These are phyloP conservation scores for Oryzias celebensis DNA, from an alignment of 2,113 vertebrate genomes.

Conservation along the genomic window DNA sequence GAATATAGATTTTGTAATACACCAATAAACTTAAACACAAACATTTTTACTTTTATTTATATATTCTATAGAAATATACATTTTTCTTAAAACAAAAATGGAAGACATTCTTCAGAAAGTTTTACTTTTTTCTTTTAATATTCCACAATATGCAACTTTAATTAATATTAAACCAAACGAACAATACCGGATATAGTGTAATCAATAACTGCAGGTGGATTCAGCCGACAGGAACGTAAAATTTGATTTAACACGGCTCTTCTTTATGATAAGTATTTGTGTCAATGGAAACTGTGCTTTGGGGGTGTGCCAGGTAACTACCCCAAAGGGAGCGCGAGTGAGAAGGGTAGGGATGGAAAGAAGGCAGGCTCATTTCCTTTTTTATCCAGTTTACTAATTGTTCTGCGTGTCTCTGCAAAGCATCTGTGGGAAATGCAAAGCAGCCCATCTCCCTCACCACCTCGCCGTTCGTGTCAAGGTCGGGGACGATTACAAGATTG, in stretches of 20 bases:
- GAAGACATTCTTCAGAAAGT: neutral
- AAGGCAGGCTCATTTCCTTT: constrained; percentile 36
- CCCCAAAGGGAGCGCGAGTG: constrained; percentile 16
- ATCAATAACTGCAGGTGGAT: constrained; percentile 1
- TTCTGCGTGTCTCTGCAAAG: constrained; percentile 51
- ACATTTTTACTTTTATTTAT: too few relatives aligned
- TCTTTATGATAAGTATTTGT: constrained; percentile 78
- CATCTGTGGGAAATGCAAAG: constrained; percentile 63
- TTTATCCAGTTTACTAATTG: constrained; percentile 75
- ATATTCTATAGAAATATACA: too few relatives aligned
- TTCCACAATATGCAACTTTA: neutral
- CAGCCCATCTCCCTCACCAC: constrained; percentile 34
- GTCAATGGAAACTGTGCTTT: constrained; percentile 32
- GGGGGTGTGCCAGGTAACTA: constrained; percentile 44
- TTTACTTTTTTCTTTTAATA: neutral
- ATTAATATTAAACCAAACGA: neutral
- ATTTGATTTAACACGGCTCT: constrained; percentile 69
- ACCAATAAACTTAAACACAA: too few relatives aligned
- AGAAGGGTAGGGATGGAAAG: neutral
- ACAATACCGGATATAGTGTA: neutral
- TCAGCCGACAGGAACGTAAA: constrained; percentile 9
- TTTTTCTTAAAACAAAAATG: too few relatives aligned
- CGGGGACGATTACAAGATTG: constrained; percentile 72
- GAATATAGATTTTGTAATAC: too few relatives aligned
- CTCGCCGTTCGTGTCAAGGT: constrained; percentile 70